Evolutionary conservation across 2,797 vertebrate genomes (phyloP), one percentile per base, ranked within the genome.

Genomic region (Xyrichtys novacula): DNA sequence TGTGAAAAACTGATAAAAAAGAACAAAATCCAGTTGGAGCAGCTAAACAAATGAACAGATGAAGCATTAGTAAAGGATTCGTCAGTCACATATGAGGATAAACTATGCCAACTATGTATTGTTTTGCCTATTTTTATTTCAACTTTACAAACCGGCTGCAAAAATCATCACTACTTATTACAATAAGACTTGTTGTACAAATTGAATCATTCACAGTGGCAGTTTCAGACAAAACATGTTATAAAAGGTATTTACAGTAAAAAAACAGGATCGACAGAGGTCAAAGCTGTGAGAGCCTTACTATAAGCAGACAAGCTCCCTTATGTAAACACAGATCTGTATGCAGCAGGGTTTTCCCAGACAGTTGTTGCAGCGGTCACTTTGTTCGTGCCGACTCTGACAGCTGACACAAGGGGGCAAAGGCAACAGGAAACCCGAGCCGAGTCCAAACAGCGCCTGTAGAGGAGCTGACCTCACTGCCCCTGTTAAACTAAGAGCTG

Each of bases 351-450:
- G 54, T 48, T 74, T 52, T 67, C 34, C 48, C 47, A 64, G 53
- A 61, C 50, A 54, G 68, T 73, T 82, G 74, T 44, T 61, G 42
- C 40, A 42, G 52, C 54, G 17, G 49, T 65, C 50, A 38, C 44
- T 70, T 74, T 82, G 72, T 74, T 84, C 47, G 34, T 44, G 44
- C 28, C 23, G 17, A 54, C 67, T 38, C 31, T 12, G 62, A 80
- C 83, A 84, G 76, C 85, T 78, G 83, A 79, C 52, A 77, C 34
- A 5, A 62, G 49, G 47, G 25, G 50, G 31, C 29, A 60, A 52
- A 65, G 31, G 66, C 70, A 82, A 52, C 76, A 61, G 74, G 83
- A 86, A 90, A 84, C 70, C 59, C 1, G 71, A 88, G 77, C 79
- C 29, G 58, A 49, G 65, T 60, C 56, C 60, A 78, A 53, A 67